Conservation (phyloP, 1,140 invertebrate genomes). For the Gonatopus flavifemur region DNA sequence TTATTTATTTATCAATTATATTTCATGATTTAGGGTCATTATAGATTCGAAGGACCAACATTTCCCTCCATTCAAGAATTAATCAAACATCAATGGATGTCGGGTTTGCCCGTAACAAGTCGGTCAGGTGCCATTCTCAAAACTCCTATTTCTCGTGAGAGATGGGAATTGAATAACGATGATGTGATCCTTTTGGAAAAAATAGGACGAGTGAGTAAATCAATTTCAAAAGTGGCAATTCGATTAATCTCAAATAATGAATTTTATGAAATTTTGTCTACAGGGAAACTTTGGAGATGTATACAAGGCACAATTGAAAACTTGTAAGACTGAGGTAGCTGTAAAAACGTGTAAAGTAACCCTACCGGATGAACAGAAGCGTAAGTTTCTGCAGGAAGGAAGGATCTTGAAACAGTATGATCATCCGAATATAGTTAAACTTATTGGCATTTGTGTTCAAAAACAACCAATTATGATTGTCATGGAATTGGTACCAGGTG, state of each 20-base stretch:
- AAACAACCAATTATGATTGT: slow-evolving; percentile 99
- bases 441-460: slow-evolving; percentile 97
- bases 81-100: slow-evolving; percentile 83
- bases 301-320: slow-evolving; percentile 85
- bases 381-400: slow-evolving; percentile 94
- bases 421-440: slow-evolving; percentile 93
- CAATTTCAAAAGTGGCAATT: not conserved
- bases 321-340: slow-evolving; percentile 83
- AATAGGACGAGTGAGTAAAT: slow-evolving; percentile 81
- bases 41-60: slow-evolving; percentile 89
- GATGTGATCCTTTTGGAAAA: slow-evolving; percentile 91
- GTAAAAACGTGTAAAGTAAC: slow-evolving; percentile 95
- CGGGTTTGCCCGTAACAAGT: slow-evolving; percentile 83
- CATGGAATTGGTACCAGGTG: slow-evolving; percentile 95
- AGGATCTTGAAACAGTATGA: slow-evolving; percentile 95
- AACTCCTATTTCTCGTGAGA: slow-evolving; percentile 85
- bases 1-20: slow-evolving; percentile 7
- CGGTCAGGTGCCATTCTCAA: slow-evolving; percentile 88
- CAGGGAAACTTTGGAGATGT: slow-evolving; percentile 98
- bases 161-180: slow-evolving; percentile 96
- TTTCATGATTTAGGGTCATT: slow-evolving; percentile 71
- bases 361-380: slow-evolving; percentile 92
- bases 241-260: not conserved
- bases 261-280: too few species aligned
- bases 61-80: slow-evolving; percentile 91